Evolutionary conservation across 2,113 vertebrate species (phyloP), one percentile per base, ranked within the genome.

Genomic region (Alces alces): DNA sequence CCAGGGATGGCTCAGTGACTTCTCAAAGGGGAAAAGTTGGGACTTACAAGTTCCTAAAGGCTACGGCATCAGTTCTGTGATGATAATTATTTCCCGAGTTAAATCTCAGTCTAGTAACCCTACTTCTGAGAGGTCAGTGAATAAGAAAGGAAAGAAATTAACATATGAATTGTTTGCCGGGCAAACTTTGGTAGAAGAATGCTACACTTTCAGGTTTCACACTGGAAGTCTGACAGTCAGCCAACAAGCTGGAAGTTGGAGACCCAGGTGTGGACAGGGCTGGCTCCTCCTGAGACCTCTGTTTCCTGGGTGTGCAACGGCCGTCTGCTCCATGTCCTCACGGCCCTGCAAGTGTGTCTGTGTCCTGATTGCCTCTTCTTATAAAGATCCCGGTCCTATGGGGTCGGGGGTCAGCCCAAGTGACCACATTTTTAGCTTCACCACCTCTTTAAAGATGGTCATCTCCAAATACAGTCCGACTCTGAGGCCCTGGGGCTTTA

Each of bases 281-380:
- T 47, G 54, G 1, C 0, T 58, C 13, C 54, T 90, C 54, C 54
- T 8, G 15, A 80, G 55, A 3, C 21, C 73, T 61, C 73, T 89
- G 11, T 58, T 30, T n/a, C 14, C 70, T 79, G 30, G 39, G 30
- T 2, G 2, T 28, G 23, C 2, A 4, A n/a, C 0, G 0, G 2
- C 30, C 2, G 0, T 60, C 73, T 79, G 23, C 43, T 45, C 54
- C 33, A 0, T 23, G 55, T 78, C 43, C 17, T 11, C 83, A 78
- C 7, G 47, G 47, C 47, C 47, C 2, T 13, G 12, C 47, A 13
- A 50, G 23, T 7, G 19, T 39, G 43, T 33, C 17, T 78, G 12
- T 9, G 27, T 25, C 52, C 21, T 43, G 0, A 70, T 57, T 2
- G 4, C 27, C 28, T 64, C 45, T 55, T 58, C 19, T 33, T 17